phyloP scores from a whole-genome alignment of 1,140 invertebrate species.

The Halesus radiatus region DNA sequence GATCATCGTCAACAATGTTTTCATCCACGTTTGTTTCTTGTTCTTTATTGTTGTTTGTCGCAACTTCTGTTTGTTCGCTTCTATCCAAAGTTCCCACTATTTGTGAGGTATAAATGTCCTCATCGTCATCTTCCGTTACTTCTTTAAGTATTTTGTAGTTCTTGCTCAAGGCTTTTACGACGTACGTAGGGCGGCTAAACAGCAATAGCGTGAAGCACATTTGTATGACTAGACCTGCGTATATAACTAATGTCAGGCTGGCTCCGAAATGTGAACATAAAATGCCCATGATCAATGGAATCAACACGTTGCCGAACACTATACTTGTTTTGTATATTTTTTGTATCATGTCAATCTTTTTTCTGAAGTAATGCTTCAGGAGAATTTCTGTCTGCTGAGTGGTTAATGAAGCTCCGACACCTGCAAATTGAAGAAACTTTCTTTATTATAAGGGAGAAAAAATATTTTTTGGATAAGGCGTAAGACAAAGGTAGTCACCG shows the following conservation, averaged over 20 bases:
- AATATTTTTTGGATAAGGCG: too few relatives aligned
- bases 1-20: slow-evolving; percentile 59
- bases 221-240: slow-evolving; percentile 66
- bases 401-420: slow-evolving; percentile 65
- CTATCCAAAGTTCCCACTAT: not conserved
- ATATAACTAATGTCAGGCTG: slow-evolving; percentile 64
- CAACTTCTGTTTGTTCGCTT: slow-evolving; percentile 4
- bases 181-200: slow-evolving; percentile 65
- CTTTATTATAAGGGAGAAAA: too few relatives aligned
- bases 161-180: slow-evolving; percentile 63
- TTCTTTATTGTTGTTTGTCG: slow-evolving; percentile 31
- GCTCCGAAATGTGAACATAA: slow-evolving; percentile 61
- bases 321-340: slow-evolving; percentile 65
- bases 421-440: slow-evolving; percentile 59
- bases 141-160: slow-evolving; percentile 67
- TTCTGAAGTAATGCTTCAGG: slow-evolving; percentile 67
- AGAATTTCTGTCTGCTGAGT: slow-evolving; percentile 68
- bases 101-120: slow-evolving; percentile 64
- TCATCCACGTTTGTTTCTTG: not conserved
- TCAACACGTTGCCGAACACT: slow-evolving; percentile 63
- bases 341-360: slow-evolving; percentile 63
- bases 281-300: slow-evolving; percentile 62
- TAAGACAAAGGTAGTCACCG: too few relatives aligned
- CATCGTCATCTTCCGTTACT: slow-evolving; percentile 67
- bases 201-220: slow-evolving; percentile 65